Conservation (phyloP, 35 echinoderm and acorn worm genomes). For the Lytechinus variegatus region DNA sequence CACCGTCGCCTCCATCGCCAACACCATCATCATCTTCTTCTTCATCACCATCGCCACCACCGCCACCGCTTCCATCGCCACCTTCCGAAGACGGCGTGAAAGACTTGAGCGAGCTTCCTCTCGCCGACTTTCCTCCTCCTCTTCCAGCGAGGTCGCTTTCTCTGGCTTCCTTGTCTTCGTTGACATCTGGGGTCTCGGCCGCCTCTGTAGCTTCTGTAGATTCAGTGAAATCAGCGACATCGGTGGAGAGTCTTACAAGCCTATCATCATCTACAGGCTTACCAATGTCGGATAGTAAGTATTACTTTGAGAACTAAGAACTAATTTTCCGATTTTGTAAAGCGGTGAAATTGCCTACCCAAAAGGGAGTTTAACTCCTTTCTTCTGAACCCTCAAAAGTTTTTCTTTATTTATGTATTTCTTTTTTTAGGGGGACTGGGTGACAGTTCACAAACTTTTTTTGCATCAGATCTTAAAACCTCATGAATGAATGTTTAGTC, state of each 20-base stretch:
- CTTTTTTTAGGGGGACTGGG: not conserved
- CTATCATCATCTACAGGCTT: not conserved
- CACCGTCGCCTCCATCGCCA: not conserved
- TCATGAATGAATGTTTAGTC: not conserved
- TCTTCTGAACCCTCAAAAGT: too few relatives aligned
- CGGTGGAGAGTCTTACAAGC: not conserved
- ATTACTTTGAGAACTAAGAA: not conserved
- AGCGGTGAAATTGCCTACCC: too few relatives aligned
- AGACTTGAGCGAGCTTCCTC: not conserved
- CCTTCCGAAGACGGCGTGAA: not conserved
- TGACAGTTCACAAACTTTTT: not conserved
- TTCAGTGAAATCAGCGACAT: not conserved
- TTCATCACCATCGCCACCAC: not conserved
- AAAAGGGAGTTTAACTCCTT: too few relatives aligned
- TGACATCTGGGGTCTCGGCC: not conserved
- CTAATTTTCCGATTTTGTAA: too few relatives aligned
- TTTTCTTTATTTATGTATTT: not conserved
- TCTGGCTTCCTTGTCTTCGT: not conserved
- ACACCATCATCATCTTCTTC: not conserved
- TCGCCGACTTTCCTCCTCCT: slow-evolving; percentile 10
- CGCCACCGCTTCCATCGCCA: not conserved
- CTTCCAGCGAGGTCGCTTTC: not conserved
- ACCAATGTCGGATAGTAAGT: not conserved
- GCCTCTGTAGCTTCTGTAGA: not conserved
- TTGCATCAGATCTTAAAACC: not conserved